These are phyloP conservation scores for Nanorana parkeri DNA, from an alignment of 2,113 vertebrate genomes.

Conservation along the genomic window DNA sequence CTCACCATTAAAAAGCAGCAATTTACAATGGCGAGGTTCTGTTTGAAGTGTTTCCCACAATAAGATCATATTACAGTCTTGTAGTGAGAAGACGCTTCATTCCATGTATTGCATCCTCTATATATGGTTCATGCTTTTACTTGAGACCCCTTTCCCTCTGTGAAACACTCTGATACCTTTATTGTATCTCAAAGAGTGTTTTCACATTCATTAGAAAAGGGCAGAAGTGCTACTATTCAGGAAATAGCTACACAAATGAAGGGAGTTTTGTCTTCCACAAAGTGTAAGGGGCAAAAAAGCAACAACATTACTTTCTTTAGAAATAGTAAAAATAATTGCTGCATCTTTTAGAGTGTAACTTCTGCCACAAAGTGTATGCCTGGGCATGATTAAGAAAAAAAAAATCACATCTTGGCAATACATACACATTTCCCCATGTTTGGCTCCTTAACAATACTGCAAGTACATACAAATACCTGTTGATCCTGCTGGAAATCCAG, in stretches of 20 bases:
- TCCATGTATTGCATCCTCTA: constrained; percentile 1
- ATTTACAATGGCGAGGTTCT: background rate
- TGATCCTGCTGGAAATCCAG: too few species aligned
- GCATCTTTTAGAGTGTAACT: too few species aligned
- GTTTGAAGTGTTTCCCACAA: background rate
- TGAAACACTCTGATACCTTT: constrained; percentile 14
- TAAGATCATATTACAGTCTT: background rate
- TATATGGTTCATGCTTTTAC: constrained; percentile 1
- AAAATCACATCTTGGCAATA: too few species aligned
- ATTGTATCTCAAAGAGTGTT: background rate
- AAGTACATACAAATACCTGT: too few species aligned
- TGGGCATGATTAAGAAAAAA: too few species aligned
- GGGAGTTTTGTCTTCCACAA: too few species aligned
- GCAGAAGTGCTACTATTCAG: background rate
- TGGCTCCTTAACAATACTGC: too few species aligned
- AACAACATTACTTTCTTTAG: too few species aligned
- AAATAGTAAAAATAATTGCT: too few species aligned
- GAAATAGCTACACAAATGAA: background rate
- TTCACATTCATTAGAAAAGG: constrained; percentile 39
- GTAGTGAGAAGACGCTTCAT: background rate
- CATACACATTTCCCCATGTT: too few species aligned
- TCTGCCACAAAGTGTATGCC: too few species aligned
- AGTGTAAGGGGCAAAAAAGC: too few species aligned
- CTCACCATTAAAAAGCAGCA: background rate
- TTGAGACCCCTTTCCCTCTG: constrained; percentile 29